A percentile compares a stretch with the other conserved stretches of the same genome.
Evolutionary conservation across 1,140 invertebrate species (phyloP).

Genomic region (Aphis craccivora): DNA sequence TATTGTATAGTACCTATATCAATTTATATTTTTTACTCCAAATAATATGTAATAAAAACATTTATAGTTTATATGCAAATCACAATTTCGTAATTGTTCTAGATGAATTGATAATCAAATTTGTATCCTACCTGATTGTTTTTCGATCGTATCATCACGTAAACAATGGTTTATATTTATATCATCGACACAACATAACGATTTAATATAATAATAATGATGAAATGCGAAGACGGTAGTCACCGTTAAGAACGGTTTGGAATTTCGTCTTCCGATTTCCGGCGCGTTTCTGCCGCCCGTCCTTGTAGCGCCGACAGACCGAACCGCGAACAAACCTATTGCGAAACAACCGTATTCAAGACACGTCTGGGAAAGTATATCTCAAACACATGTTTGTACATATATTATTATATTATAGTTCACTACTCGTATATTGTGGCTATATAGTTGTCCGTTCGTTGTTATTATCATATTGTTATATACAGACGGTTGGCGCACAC

Average conservation of each 20-base stretch:
- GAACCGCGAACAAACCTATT: background rate
- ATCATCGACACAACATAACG: too few species aligned
- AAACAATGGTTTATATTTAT: too few species aligned
- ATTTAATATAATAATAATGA: too few species aligned
- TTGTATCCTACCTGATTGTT: too few species aligned
- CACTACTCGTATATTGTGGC: background rate
- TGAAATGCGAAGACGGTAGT: too few species aligned
- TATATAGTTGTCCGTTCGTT: background rate
- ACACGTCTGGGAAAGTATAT: conserved; percentile 36
- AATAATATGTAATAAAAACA: background rate
- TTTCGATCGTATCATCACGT: too few species aligned
- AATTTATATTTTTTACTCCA: background rate
- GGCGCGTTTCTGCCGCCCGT: background rate
- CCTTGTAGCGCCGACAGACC: background rate
- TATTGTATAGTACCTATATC: too few species aligned
- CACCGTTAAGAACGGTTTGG: background rate
- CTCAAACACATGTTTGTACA: background rate
- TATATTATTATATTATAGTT: background rate
- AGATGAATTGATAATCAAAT: too few species aligned
- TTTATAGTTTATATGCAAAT: background rate
- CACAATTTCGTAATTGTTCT: too few species aligned
- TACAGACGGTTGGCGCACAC: background rate
- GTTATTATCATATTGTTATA: background rate
- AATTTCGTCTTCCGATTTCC: background rate
- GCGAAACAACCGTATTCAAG: background rate